phyloP scores from a whole-genome alignment of 2,113 vertebrate species.

The Salvelinus sp. region DNA sequence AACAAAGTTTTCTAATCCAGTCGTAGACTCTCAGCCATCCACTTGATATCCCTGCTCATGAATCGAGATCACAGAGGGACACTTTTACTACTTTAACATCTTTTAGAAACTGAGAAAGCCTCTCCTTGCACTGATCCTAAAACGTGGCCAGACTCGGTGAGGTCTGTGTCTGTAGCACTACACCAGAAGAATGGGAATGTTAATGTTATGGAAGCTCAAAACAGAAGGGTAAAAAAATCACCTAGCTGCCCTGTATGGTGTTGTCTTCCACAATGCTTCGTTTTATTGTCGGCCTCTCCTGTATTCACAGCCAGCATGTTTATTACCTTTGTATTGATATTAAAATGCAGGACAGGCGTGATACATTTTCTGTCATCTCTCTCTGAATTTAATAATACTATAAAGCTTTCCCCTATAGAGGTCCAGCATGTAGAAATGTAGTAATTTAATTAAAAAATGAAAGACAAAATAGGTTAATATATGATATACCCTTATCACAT shows the following conservation, averaged over 20 bases:
- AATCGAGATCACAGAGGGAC: no score
- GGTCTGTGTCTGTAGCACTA: neutral
- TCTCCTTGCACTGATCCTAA: neutral
- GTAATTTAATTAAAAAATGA: slow-evolving; percentile 43
- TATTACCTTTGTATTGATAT: slow-evolving; percentile 72
- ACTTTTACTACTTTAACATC: no score
- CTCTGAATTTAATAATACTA: slow-evolving; percentile 79
- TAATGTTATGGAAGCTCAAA: slow-evolving; percentile 21
- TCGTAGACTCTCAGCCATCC: neutral
- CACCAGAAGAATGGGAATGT: neutral
- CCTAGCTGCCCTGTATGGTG: slow-evolving; percentile 61
- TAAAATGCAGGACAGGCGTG: slow-evolving; percentile 72
- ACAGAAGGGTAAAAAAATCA: slow-evolving; percentile 70
- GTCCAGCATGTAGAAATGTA: slow-evolving; percentile 6
- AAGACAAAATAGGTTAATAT: slow-evolving; percentile 71
- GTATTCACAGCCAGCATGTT: slow-evolving; percentile 60
- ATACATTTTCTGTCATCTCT: slow-evolving; percentile 75
- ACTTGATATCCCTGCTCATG: neutral
- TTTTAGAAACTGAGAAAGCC: neutral
- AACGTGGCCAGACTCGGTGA: neutral
- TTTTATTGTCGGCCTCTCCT: slow-evolving; percentile 73
- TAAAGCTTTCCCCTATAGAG: slow-evolving; percentile 69
- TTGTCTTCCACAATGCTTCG: slow-evolving; percentile 72
- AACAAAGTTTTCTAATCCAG: slow-evolving; percentile 35
- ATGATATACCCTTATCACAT: slow-evolving; percentile 65